These are phyloP conservation scores for Saimiri boliviensis DNA, from an alignment of 2,113 vertebrate species.

Conservation along the genomic window DNA sequence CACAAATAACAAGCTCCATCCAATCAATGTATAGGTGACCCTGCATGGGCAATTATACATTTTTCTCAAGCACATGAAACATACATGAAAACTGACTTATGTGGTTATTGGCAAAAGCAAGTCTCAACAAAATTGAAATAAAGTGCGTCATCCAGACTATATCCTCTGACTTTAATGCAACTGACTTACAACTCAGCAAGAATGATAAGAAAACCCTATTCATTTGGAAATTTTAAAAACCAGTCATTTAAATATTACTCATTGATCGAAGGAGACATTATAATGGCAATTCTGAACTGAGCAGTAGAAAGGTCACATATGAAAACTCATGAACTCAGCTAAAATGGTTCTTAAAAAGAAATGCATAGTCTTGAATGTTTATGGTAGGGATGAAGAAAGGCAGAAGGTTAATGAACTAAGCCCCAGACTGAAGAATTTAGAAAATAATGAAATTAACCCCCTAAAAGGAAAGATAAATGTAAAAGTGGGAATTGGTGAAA, in stretches of 20 bases:
- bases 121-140: not conserved
- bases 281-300: not conserved
- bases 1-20: no score
- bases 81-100: not conserved
- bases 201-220: not conserved
- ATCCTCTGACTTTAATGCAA: not conserved
- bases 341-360: not conserved
- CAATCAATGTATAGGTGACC: accelerated
- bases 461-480: not conserved
- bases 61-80: not conserved
- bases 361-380: no score
- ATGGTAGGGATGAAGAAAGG: not conserved
- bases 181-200: not conserved
- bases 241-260: not conserved
- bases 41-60: accelerated
- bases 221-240: not conserved
- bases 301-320: not conserved
- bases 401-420: no score
- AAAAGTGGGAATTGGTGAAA: not conserved
- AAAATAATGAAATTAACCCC: not conserved
- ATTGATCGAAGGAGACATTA: not conserved
- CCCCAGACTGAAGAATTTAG: not conserved
- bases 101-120: not conserved
- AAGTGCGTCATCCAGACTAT: not conserved
- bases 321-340: not conserved